These are phyloP conservation scores for Neosilurus mollespiculum DNA, from an alignment of 2,797 vertebrate genomes.

Conservation along the genomic window DNA sequence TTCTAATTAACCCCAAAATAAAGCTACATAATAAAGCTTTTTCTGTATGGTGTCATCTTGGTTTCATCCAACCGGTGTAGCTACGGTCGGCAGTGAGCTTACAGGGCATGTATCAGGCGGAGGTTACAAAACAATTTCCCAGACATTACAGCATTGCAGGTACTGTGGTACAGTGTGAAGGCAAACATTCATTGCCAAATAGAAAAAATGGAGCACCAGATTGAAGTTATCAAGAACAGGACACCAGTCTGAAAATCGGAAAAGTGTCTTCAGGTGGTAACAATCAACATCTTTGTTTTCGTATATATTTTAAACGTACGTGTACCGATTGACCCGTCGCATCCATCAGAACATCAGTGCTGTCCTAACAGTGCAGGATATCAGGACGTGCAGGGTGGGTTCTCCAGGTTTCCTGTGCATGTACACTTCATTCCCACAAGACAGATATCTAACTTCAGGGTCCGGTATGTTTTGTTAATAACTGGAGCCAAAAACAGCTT, in stretches of 20 bases:
- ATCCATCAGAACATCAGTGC: not conserved
- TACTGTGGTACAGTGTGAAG: not conserved
- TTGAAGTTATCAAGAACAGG: not conserved
- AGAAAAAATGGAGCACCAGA: not conserved
- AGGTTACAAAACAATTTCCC: not conserved
- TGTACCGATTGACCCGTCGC: not conserved
- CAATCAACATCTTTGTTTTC: no score
- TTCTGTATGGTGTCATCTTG: not conserved
- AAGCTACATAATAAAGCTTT: not conserved
- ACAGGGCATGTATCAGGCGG: not conserved
- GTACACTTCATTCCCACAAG: slow-evolving; percentile 5
- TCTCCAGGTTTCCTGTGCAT: slow-evolving; percentile 9
- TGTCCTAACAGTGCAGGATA: not conserved
- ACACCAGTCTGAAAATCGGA: not conserved
- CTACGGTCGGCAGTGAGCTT: not conserved
- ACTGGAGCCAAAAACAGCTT: no score
- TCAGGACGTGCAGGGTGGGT: slow-evolving; percentile 22
- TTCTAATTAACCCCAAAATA: not conserved
- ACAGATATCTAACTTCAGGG: not conserved
- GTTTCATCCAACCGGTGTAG: not conserved
- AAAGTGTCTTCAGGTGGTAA: no score
- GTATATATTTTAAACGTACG: no score
- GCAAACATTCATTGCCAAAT: not conserved
- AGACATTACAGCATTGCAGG: not conserved
- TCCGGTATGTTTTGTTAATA: slow-evolving; percentile 4